Percentiles rank a stretch among this genome's conserved stretches.
These are phyloP conservation scores for Drosophila quinaria DNA, from an alignment of 2,888 invertebrate species.

Conservation along the genomic window DNA sequence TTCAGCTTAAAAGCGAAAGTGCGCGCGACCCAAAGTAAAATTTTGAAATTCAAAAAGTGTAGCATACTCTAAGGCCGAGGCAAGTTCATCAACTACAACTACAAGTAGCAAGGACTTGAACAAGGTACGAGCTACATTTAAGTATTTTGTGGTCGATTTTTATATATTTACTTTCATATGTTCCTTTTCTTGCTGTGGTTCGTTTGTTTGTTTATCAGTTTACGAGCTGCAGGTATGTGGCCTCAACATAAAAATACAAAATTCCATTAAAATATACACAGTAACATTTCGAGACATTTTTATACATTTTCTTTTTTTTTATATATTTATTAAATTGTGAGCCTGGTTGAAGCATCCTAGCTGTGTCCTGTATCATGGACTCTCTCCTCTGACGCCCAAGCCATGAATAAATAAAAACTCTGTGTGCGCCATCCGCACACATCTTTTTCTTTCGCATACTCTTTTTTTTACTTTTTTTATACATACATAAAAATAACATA, in stretches of 20 bases:
- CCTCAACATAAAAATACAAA: conserved; percentile 45
- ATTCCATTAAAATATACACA: conserved; percentile 36
- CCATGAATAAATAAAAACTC: conserved; percentile 73
- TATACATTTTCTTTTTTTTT: not conserved
- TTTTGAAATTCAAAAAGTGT: conserved; percentile 64
- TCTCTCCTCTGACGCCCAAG: conserved; percentile 49
- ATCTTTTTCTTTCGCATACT: not conserved
- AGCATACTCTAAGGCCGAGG: conserved; percentile 51
- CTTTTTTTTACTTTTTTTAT: conserved; percentile 34
- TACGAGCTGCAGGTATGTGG: conserved; percentile 51
- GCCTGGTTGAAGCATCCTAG: conserved; percentile 40
- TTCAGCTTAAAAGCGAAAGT: conserved; percentile 67
- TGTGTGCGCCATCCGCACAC: conserved; percentile 19
- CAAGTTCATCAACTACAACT: conserved; percentile 3
- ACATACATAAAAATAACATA: conserved; percentile 75
- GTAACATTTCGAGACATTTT: conserved; percentile 22
- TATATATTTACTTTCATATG: not conserved
- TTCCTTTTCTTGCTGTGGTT: conserved; percentile 4
- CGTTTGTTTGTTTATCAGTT: conserved; percentile 24
- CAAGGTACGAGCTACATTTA: conserved; percentile 55
- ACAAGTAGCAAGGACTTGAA: conserved; percentile 16
- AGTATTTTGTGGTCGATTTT: not conserved
- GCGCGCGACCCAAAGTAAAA: conserved; percentile 65
- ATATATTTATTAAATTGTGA: conserved; percentile 42
- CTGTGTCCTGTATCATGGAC: conserved; percentile 26